phyloP scores from a whole-genome alignment of 2,113 vertebrate species.

The Bos javanicus region DNA sequence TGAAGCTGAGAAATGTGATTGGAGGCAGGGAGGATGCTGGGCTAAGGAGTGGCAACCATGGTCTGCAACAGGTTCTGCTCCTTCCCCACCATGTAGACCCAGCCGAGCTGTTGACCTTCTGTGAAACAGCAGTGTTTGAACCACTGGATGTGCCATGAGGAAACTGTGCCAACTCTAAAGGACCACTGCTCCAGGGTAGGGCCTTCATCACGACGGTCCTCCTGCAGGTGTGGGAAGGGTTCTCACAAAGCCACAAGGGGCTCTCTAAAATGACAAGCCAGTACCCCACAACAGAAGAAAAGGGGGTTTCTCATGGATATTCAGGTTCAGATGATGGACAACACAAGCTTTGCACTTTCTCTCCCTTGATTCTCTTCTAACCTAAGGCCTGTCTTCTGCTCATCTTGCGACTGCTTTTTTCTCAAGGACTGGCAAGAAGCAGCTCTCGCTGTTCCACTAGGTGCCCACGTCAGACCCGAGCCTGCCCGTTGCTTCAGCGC shows the following conservation, averaged over 20 bases:
- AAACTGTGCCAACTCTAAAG: not conserved
- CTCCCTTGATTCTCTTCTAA: not conserved
- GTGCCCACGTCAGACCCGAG: not conserved
- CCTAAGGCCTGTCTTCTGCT: not conserved
- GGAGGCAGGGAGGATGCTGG: not conserved
- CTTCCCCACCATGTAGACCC: too few relatives aligned
- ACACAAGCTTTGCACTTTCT: not conserved
- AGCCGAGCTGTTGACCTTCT: not conserved
- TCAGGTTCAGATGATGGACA: not conserved
- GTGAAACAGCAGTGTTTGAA: not conserved
- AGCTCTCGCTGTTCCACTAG: not conserved
- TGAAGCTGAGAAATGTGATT: not conserved
- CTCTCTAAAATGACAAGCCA: not conserved
- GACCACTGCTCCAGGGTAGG: not conserved
- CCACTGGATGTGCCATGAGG: too few relatives aligned
- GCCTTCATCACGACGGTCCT: not conserved
- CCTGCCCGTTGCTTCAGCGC: not conserved
- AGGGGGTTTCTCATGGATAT: not conserved
- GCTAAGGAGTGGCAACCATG: not conserved
- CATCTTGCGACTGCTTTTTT: not conserved
- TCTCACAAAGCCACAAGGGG: not conserved
- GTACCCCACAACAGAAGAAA: not conserved
- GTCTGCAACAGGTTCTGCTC: not conserved
- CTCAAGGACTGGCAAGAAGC: not conserved
- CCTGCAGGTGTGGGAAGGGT: not conserved